Evolutionary conservation across 2,113 vertebrate species (phyloP).

Genomic region (Chloroceryle aenea): DNA sequence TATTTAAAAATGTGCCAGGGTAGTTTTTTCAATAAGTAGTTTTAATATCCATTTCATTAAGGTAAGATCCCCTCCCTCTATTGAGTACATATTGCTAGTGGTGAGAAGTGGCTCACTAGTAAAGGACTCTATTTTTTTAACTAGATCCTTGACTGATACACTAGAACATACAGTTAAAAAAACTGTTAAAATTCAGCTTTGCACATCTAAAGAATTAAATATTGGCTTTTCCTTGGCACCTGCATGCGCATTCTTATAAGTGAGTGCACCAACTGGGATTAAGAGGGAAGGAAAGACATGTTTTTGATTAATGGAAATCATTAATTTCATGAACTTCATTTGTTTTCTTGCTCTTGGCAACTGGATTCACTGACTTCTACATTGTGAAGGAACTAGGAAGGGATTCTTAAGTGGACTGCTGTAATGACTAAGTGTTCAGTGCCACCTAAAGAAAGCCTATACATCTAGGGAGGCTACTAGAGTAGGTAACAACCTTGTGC

Average conservation of each 20-base stretch:
- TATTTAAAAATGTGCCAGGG: not conserved
- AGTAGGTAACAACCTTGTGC: not conserved
- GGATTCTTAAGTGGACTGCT: not conserved
- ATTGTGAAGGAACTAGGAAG: not conserved
- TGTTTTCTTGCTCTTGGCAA: not conserved
- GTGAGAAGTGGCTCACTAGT: not conserved
- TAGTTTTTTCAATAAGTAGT: not conserved
- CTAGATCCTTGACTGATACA: not conserved
- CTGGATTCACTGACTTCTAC: not conserved
- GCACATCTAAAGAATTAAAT: not conserved
- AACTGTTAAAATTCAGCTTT: not conserved
- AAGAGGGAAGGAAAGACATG: not conserved
- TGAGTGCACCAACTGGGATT: not conserved
- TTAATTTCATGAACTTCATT: not conserved
- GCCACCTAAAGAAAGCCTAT: not conserved
- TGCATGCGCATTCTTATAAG: not conserved
- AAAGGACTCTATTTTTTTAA: not conserved
- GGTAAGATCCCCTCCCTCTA: not conserved
- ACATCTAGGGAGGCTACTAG: not conserved
- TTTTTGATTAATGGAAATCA: not conserved
- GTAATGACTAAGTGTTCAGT: not conserved
- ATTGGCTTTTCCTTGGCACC: not conserved
- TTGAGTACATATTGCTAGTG: not conserved
- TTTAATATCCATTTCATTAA: not conserved
- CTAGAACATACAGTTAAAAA: not conserved